A percentile compares a stretch with the other conserved stretches of the same genome.
Evolutionary conservation across 2,113 vertebrate species (phyloP).

Genomic region (Aspidoscelis tigris): DNA sequence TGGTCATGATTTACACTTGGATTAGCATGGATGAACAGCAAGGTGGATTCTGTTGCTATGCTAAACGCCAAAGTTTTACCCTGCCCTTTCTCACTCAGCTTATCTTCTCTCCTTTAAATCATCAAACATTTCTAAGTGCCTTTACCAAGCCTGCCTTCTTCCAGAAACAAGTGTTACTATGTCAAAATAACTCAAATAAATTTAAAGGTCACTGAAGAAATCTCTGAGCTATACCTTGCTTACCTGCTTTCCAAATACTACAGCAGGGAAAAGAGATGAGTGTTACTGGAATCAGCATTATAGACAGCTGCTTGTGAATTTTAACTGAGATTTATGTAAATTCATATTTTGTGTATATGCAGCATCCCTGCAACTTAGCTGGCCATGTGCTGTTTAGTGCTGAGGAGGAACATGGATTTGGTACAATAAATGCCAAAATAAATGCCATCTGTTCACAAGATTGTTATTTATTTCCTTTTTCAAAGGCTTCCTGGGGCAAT

Average conservation of each 20-base stretch:
- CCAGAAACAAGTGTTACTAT: background rate
- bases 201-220: conserved; percentile 33
- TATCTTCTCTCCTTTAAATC: conserved; percentile 22
- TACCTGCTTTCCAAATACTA: background rate
- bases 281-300: conserved; percentile 17
- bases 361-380: conserved; percentile 17
- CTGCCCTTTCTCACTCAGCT: background rate
- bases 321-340: conserved; percentile 44
- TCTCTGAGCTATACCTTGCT: background rate
- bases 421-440: conserved; percentile 25
- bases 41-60: conserved; percentile 24
- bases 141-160: conserved; percentile 13
- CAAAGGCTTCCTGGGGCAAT: conserved; percentile 14
- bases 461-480: conserved; percentile 35
- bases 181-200: conserved; percentile 2
- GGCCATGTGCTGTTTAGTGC: conserved; percentile 6
- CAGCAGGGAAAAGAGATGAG: background rate
- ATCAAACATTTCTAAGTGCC: background rate
- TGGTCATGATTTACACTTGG: conserved; percentile 37
- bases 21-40: conserved; percentile 7
- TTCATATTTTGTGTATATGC: conserved; percentile 17
- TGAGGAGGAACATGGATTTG: conserved; percentile 15
- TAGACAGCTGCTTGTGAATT: conserved; percentile 16
- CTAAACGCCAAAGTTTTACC: background rate
- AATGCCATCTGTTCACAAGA: conserved; percentile 36